Evolutionary conservation across 2,888 invertebrate genomes (phyloP), one percentile per base, ranked within the genome.

Genomic region (Panzeria rudis): DNA sequence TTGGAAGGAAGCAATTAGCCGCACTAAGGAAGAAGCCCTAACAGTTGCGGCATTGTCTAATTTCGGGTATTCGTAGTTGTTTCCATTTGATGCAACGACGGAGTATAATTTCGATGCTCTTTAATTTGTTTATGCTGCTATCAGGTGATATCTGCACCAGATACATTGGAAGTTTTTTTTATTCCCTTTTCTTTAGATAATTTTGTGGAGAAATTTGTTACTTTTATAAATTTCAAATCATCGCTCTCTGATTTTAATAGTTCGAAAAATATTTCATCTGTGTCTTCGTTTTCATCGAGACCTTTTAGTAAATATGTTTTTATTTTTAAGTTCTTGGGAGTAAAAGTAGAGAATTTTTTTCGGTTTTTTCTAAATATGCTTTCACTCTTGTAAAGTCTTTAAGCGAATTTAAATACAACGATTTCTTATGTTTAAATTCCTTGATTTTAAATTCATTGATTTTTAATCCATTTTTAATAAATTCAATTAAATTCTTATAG

Each of bases 1-100:
- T 47, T 4, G 66, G 66, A 4, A 69, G 69, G 15, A 23, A 69
- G 8, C 69, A 69, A n/a, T 69, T 54, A 0, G 69, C 54, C 66
- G n/a, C n/a, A n/a, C n/a, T n/a, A n/a, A n/a, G n/a, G n/a, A n/a
- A n/a, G n/a, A n/a, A n/a, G n/a, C n/a, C 69, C 9, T 69, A 54
- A 23, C 35, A 69, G 3, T 68, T 52, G 50, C 68, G 52, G 35
- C 52, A 54, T 54, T 69, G 69, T 1, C 54, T 20, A 5, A 69
- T 69, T 54, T 54, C 69, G 15, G 69, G 69, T 9, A n/a, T 13
- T 9, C 38, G 52, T 0, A 69, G 1, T 15, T 54, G 52, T 54
- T 69, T 54, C 54, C 69, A 69, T 20, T 69, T 54, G 5, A 38
- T 32, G 3, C 15, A 15, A 7, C 54, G 69, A 9, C 54, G 9